Evolutionary conservation across 2,888 invertebrate species (phyloP), one percentile per base, ranked within the genome.

Genomic region (Scaptodrosophila latifasciaeformis): DNA sequence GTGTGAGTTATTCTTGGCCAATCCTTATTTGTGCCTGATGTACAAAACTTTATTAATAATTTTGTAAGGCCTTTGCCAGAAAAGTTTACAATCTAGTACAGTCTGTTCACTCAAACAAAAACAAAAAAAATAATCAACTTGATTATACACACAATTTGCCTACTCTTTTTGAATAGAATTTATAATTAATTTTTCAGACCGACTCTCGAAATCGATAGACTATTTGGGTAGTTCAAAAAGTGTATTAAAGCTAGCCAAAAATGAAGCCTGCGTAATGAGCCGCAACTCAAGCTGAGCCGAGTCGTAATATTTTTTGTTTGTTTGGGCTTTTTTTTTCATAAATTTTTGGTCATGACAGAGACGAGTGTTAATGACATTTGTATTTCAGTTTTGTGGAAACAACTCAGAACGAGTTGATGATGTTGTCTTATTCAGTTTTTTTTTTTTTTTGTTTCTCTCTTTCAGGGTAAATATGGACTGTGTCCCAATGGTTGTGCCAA

Each of bases 291-390:
- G 18, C 42, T 44, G 34, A 29, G 15, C 15, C 34, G 34, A 13
- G 12, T 34, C 15, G 13, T 54, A 27, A n/a, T 18, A 34, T 54
- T 58, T 27, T 44, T 39, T 47, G 15, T 39, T 39, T 44, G n/a
- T 43, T 42, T 35, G 37, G 27, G 34, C 34, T 43, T 40, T 47
- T 37, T 39, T 57, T 57, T 49, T 18, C 47, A 62, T 45, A 60
- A 66, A n/a, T 71, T 76, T 43, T 67, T 67, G 55, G 63, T 35
- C 59, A 59, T 59, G 59, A 60, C 67, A 43, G 56, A 24, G 65
- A 49, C 78, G 63, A 75, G 79, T 76, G 79, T 70, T 76, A 76
- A 78, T 78, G 75, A 70, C 75, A 78, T 65, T 72, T 72, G 70
- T 53, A 43, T 58, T 53, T 48, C 43, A 40, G 40, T 12, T 19